Base-by-base conservation (phyloP, 1,140 invertebrate genomes). In the Drosophila baimaii region DNA sequence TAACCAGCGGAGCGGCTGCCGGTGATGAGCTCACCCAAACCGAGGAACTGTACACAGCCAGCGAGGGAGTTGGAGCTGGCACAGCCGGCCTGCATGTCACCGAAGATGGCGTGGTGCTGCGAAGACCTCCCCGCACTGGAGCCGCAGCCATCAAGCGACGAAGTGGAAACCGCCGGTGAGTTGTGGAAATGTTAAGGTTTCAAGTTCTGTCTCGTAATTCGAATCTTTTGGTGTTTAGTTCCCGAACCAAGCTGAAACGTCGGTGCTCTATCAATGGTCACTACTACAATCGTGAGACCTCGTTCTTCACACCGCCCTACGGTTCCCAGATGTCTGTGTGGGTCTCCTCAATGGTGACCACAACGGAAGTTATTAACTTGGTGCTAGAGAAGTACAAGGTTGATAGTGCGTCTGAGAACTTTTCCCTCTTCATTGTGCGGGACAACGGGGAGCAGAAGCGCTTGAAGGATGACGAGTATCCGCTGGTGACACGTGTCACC, bases 341-440 rank as follows among this genome's bases (percentile, higher is more conserved):
- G 95, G 95, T 97, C 0, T 95, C 96, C 8, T 97, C 96, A 62
- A 92, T 96, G 59, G 95, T 97, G 33, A 96, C 95, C 70, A 96
- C 96, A 21, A 94, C 95, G 65, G 96, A 97, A 91, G 96, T 97
- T 15, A 96, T 98, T 43, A 97, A 96, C 92, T 93, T 97, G 35
- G 94, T 98, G 92, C 92, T 97, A 25, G 96, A 97, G 72, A 98
- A 97, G 90, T 98, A 97, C 91, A 97, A 97, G 93, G 96, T 98
- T 76, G 96, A 95, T 92, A 96, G 94, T 79, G 94, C 95, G 69
- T 93, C 96, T 2, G 94, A 95, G 58, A 95, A 97, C 92, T 98
- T 97, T 93, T 96, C 96, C 10, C 92, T 98, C 15, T 97, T 96
- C 90, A 94, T 97, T 44, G 94, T 97, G 43, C 94, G 95, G 62